Conservation (phyloP, 2,797 vertebrate species). For the Myotis daubentonii region DNA sequence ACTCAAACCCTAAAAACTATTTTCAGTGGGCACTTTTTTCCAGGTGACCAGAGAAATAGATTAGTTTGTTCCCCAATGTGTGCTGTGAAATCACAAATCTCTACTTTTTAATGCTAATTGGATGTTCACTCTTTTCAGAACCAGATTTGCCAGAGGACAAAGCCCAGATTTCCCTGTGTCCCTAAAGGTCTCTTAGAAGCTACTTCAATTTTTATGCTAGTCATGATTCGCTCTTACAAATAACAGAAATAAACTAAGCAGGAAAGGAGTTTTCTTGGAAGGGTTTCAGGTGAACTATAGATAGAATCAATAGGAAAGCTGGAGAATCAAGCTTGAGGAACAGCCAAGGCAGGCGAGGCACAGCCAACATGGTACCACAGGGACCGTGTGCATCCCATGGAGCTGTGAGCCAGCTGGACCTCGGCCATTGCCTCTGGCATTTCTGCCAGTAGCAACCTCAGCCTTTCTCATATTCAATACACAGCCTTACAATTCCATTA, state of each 20-base stretch:
- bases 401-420: not conserved
- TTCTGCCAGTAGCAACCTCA: not conserved
- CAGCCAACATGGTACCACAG: not conserved
- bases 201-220: not conserved
- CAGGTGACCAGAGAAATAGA: not conserved
- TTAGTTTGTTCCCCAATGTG: not conserved
- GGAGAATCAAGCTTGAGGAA: not conserved
- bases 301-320: not conserved
- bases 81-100: not conserved
- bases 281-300: not conserved
- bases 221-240: not conserved
- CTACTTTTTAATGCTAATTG: not conserved
- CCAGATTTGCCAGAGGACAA: not conserved
- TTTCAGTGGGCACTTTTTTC: not conserved
- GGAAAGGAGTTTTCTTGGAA: not conserved
- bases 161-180: not conserved
- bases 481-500: not conserved
- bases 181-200: not conserved
- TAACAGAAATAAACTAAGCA: slow-evolving; percentile 28
- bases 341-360: not conserved
- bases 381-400: rapidly evolving
- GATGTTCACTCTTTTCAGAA: not conserved
- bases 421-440: not conserved
- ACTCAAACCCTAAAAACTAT: not conserved
- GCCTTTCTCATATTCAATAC: not conserved